A percentile compares a stretch with the other conserved stretches of the same genome.
These are phyloP conservation scores for Pogonophryne albipinna DNA, from an alignment of 2,797 vertebrate genomes.

Conservation along the genomic window DNA sequence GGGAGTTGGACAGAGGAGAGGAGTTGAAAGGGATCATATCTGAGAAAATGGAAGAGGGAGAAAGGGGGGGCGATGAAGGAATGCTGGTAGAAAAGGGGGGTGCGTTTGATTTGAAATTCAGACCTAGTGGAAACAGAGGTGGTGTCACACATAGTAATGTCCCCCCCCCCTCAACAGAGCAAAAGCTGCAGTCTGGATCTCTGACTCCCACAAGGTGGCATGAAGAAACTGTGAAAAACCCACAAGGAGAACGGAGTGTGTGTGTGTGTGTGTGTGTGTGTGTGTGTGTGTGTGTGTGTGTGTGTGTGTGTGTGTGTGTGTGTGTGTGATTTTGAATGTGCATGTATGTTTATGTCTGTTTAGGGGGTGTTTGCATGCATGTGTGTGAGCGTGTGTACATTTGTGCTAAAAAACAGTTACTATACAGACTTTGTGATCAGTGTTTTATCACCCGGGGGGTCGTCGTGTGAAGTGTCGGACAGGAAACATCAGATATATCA, in stretches of 20 bases:
- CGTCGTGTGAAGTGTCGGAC: slow-evolving; percentile 49
- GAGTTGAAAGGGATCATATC: slow-evolving; percentile 68
- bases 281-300: slow-evolving; percentile 19
- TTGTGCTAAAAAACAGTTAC: slow-evolving; percentile 67
- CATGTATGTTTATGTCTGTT: slow-evolving; percentile 7
- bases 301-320: slow-evolving; percentile 14
- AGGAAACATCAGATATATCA: slow-evolving; percentile 72
- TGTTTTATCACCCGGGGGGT: slow-evolving; percentile 42
- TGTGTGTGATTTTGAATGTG: slow-evolving; percentile 2
- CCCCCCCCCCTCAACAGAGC: slow-evolving; percentile 35
- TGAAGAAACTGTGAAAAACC: slow-evolving; percentile 63
- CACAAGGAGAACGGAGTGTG: slow-evolving; percentile 43
- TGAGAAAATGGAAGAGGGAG: slow-evolving; percentile 60
- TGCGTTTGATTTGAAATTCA: slow-evolving; percentile 80
- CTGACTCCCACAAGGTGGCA: slow-evolving; percentile 55
- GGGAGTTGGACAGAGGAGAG: slow-evolving; percentile 44
- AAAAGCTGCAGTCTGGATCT: slow-evolving; percentile 64
- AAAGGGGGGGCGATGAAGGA: slow-evolving; percentile 30
- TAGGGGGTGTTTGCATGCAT: slow-evolving; percentile 23
- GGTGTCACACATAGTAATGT: slow-evolving; percentile 77
- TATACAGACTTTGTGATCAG: slow-evolving; percentile 75
- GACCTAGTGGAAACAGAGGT: slow-evolving; percentile 75
- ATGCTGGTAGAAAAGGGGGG: slow-evolving; percentile 77
- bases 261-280: slow-evolving; percentile 11
- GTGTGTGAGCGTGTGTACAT: slow-evolving; percentile 35